Base-by-base conservation (phyloP, 1,140 invertebrate genomes). In the Leucophenga varia region DNA sequence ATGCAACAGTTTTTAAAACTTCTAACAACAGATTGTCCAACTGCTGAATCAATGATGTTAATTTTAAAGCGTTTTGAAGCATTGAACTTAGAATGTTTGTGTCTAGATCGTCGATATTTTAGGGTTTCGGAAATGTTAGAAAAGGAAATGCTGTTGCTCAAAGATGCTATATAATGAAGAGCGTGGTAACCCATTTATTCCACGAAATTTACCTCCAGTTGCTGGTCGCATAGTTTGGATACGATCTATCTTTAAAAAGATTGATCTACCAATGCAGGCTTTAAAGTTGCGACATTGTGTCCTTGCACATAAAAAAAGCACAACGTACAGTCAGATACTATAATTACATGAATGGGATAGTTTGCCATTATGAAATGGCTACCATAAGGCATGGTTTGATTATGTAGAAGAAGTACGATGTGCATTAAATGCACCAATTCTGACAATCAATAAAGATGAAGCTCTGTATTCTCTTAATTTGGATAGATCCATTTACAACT, bases 311-410 rank as follows among this genome's bases (percentile, higher is more conserved):
- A 74, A 84, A 57, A n/a, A 82, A 81, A 50, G 82, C 84, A 34
- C 84, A 86, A 61, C 80, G 80, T 35, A 82, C 81, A 49, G 84
- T 87, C n/a, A 86, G 85, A 63, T 76, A 88, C 41, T 91, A 84
- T 50, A 91, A 91, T 54, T 80, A 83, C 2, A 74, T 88, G 57
- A 74, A 80, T 10, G 80, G 79, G 16, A 84, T 86, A 3, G 85
- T 87, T 52, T 79, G 84, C 25, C 83, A 87, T 59, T 88, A 85
- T 53, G 86, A 88, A 72, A 74, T 81, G 35, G 83, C 47, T 87
- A 88, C 69, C 86, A 90, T 54, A 79, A 82, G 40, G 84, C 84
- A 10, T 91, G 89, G 88, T 82, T 78, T 28, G 81, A 87, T 69
- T 84, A 87, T 72, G 82, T 81, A n/a, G 78, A 80, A 18, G 79